These are phyloP conservation scores for Sipunculus nudus DNA, from an alignment of 2,888 invertebrate genomes.

Conservation along the genomic window DNA sequence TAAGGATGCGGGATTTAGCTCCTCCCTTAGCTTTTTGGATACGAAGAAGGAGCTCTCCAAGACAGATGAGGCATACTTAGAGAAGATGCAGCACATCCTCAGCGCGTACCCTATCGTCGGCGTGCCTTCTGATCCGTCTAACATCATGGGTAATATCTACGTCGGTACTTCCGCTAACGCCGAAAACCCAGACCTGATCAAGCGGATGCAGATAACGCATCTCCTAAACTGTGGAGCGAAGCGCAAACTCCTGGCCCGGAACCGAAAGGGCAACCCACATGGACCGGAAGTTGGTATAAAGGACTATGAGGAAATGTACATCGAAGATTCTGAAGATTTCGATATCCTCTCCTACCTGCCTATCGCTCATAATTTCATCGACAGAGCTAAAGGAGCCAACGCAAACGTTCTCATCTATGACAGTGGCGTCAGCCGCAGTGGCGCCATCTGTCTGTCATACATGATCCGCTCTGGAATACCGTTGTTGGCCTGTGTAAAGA, in stretches of 20 bases:
- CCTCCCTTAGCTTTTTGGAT: too few relatives aligned
- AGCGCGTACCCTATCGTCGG: slow-evolving; percentile 22
- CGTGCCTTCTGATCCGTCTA: slow-evolving; percentile 27
- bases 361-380: slow-evolving; percentile 24
- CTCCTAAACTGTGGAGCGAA: slow-evolving; percentile 26
- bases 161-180: slow-evolving; percentile 31
- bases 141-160: slow-evolving; percentile 20
- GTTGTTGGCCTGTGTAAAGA: slow-evolving; percentile 19
- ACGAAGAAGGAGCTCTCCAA: too few relatives aligned
- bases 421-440: slow-evolving; percentile 29
- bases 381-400: slow-evolving; percentile 12
- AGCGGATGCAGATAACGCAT: slow-evolving; percentile 15
- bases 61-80: slow-evolving; percentile 25
- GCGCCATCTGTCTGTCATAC: slow-evolving; percentile 31
- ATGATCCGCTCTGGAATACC: slow-evolving; percentile 20
- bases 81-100: slow-evolving; percentile 29
- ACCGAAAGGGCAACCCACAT: not conserved
- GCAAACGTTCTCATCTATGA: slow-evolving; percentile 26
- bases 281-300: slow-evolving; percentile 15
- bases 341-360: slow-evolving; percentile 9
- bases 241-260: not conserved
- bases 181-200: slow-evolving; percentile 25
- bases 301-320: slow-evolving; percentile 23
- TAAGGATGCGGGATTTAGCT: too few relatives aligned
- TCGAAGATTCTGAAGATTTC: slow-evolving; percentile 26